Base-by-base conservation (phyloP, 53 echinoderm and acorn worm species). In the Paracentrotus lividus region DNA sequence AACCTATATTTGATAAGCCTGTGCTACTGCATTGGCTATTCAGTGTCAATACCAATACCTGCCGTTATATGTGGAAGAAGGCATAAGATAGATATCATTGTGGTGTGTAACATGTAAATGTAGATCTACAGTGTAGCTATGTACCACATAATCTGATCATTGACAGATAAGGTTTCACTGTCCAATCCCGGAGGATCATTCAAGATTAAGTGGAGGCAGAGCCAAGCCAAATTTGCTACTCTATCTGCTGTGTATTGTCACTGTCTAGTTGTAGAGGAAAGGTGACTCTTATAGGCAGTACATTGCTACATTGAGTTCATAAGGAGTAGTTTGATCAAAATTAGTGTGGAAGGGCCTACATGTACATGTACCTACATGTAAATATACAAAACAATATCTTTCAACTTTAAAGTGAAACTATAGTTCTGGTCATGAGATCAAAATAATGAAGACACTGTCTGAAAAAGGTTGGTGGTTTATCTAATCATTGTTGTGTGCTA, bases 61-160 rank as follows among this genome's bases (percentile, higher is more conserved):
- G 43, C 44, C 23, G 81, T 78, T 78, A 81, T 81, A 47, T 14
- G 13, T 81, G 49, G 81, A 26, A 81, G 47, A 8, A 81, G 81
- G 47, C 81, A 81, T 47, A 18, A 81, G 81, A 81, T 81, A 26
- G 81, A 38, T 72, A 72, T 40, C 72, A 72, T 38, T 38, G 16
- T 34, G 38, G 69, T 69, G 69, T 69, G 34, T 38, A 38, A 27
- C 76, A 40, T 75, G 27, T 40, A 75, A n/a, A 81, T 5, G 85
- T 51, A 85, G 29, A 31, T 56, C 14, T 26, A 13, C 56, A 44
- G 20, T 81, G 86, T 56, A 86, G 55, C 86, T 86, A 56, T 53
- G 56, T 54, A 34, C 86, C 86, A 86, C 55, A 86, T 86, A 55
- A 33, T 86, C 54, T 86, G 86, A 86, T 54, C 86, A 86, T 20